These are phyloP conservation scores for Chaetophractus vellerosus DNA, from an alignment of 2,797 vertebrate species.

Conservation along the genomic window DNA sequence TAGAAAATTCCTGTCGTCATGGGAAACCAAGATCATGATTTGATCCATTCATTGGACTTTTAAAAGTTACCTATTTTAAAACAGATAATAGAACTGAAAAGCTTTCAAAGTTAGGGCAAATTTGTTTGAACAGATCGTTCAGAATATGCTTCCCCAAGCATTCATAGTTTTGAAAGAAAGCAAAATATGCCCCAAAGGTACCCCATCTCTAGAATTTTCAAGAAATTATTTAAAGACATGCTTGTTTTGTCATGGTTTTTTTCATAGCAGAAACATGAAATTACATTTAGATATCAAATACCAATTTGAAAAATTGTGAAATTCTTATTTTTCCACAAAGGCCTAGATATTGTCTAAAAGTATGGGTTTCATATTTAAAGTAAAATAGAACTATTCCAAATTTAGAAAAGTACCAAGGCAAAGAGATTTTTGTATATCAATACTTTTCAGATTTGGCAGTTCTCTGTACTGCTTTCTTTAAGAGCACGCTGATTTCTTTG, in stretches of 20 bases:
- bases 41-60: slow-evolving; percentile 72
- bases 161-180: slow-evolving; percentile 36
- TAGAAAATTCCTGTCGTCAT: slow-evolving; percentile 80
- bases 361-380: slow-evolving; percentile 10
- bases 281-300: slow-evolving; percentile 65
- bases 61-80: slow-evolving; percentile 77
- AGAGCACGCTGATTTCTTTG: slow-evolving; percentile 49
- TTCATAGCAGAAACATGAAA: slow-evolving; percentile 47
- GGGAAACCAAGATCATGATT: slow-evolving; percentile 78
- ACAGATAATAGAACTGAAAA: slow-evolving; percentile 64
- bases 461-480: slow-evolving; percentile 46
- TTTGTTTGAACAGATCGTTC: slow-evolving; percentile 72
- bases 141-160: slow-evolving; percentile 34
- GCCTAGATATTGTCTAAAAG: slow-evolving; percentile 41
- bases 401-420: slow-evolving; percentile 34
- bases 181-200: slow-evolving; percentile 51
- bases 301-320: slow-evolving; percentile 36
- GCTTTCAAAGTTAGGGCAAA: slow-evolving; percentile 39
- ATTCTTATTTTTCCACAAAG: slow-evolving; percentile 60
- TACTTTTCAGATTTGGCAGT: slow-evolving; percentile 8
- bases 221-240: not conserved
- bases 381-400: slow-evolving; percentile 71
- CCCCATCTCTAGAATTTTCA: slow-evolving; percentile 56
- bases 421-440: slow-evolving; percentile 30
- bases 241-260: slow-evolving; percentile 14